Evolutionary conservation across 2,113 vertebrate species (phyloP).

Genomic region (Ciconia stormi): DNA sequence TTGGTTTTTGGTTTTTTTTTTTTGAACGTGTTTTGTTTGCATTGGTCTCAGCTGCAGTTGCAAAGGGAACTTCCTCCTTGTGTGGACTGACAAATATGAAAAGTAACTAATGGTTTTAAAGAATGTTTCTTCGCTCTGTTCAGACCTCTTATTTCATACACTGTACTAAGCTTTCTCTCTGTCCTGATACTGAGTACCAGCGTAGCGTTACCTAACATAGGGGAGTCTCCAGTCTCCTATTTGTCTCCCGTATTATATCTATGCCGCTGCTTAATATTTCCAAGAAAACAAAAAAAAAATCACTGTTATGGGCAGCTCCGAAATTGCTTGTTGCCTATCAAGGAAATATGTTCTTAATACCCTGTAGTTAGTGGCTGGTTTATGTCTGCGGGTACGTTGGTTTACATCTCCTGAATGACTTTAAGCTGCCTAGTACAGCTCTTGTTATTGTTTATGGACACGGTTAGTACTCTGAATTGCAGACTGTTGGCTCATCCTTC

Average conservation of each 20-base stretch:
- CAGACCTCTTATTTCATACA: neutral
- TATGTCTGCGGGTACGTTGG: neutral
- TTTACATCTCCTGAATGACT: neutral
- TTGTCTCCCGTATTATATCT: neutral
- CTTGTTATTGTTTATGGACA: neutral
- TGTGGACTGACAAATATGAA: neutral
- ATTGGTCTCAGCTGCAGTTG: neutral
- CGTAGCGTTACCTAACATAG: accelerated
- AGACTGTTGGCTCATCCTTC: neutral
- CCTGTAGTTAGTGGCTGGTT: neutral
- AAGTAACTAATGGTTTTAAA: neutral
- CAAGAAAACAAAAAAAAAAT: neutral
- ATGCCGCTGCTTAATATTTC: neutral
- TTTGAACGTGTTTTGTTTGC: neutral
- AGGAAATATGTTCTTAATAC: neutral
- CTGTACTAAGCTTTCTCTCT: neutral
- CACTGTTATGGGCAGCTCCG: neutral
- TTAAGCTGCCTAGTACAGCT: neutral
- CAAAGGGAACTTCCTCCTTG: neutral
- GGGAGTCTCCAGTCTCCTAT: neutral
- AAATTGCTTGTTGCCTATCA: neutral
- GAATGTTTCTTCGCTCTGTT: neutral
- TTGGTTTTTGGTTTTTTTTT: neutral
- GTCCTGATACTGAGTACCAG: neutral
- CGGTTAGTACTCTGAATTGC: neutral